These are phyloP conservation scores for Enteromius treurensis DNA, from an alignment of 2,797 vertebrate genomes.

Conservation along the genomic window DNA sequence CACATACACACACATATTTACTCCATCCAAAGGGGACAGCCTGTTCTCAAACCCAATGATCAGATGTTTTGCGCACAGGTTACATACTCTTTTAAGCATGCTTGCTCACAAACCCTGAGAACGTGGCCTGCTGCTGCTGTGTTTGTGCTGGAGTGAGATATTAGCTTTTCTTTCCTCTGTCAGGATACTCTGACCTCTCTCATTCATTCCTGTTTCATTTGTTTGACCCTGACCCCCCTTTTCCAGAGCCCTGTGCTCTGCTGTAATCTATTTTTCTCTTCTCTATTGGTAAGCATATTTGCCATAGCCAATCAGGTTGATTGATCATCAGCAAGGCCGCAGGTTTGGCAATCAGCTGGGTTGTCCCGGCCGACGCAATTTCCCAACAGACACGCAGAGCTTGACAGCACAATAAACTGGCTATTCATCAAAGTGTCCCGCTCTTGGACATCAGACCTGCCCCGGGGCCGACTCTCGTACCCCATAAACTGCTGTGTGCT, in stretches of 20 bases:
- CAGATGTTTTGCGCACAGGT: neutral
- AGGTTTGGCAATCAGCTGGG: constrained; percentile 90
- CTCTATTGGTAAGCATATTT: constrained; percentile 85
- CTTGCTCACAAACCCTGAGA: constrained; percentile 22
- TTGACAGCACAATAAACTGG: constrained; percentile 91
- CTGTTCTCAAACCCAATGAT: neutral
- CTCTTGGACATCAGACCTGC: constrained; percentile 59
- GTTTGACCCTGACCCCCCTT: constrained; percentile 74
- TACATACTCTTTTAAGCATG: neutral
- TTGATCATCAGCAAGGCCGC: constrained; percentile 88
- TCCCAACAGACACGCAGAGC: constrained; percentile 84
- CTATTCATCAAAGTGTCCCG: constrained; percentile 93
- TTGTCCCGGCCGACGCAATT: constrained; percentile 77
- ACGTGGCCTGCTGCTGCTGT: constrained; percentile 51
- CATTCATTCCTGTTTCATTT: constrained; percentile 80
- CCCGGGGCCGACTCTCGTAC: constrained; percentile 39
- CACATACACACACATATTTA: constrained; percentile 62
- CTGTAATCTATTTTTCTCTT: constrained; percentile 79
- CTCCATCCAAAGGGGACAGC: constrained; percentile 21
- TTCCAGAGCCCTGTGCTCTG: constrained; percentile 64
- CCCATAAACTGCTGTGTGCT: constrained; percentile 22
- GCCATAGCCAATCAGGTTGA: constrained; percentile 92
- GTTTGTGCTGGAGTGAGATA: constrained; percentile 15
- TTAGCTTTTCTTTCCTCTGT: constrained; percentile 15
- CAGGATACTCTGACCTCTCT: constrained; percentile 59